Percentiles rank a stretch among this genome's conserved stretches.
These are phyloP conservation scores for Agrotis puta DNA, from an alignment of 2,888 invertebrate genomes.

Conservation along the genomic window DNA sequence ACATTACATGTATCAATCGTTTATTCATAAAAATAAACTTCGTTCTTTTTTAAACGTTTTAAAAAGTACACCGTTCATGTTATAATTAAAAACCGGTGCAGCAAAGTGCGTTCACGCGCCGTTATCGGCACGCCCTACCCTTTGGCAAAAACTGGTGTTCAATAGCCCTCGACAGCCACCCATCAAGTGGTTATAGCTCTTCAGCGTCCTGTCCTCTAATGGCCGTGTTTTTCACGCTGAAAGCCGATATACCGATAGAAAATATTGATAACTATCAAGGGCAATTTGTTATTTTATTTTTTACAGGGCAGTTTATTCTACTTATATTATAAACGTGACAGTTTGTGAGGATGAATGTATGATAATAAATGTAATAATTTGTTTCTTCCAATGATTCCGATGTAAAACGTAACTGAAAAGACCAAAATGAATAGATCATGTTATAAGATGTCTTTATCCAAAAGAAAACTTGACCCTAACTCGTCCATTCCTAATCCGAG, in stretches of 20 bases:
- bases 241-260: constrained; percentile 31
- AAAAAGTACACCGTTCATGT: constrained; percentile 11
- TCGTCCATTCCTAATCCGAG: constrained; percentile 46
- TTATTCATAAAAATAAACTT: background rate
- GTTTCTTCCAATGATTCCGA: too few species aligned
- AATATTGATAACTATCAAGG: constrained; percentile 47
- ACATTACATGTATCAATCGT: too few species aligned
- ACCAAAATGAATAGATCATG: constrained; percentile 21
- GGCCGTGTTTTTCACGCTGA: constrained; percentile 46
- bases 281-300: background rate
- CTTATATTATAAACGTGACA: too few species aligned
- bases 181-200: constrained; percentile 54
- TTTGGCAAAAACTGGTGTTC: constrained; percentile 59
- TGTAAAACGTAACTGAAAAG: constrained; percentile 5
- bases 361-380: too few species aligned
- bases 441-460: constrained; percentile 11
- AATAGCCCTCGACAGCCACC: constrained; percentile 55
- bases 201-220: constrained; percentile 48
- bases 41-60: background rate
- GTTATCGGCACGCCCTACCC: constrained; percentile 30
- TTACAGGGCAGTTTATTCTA: too few species aligned
- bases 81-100: constrained; percentile 36
- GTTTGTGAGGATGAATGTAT: too few species aligned
- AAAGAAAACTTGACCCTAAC: constrained; percentile 30
- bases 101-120: constrained; percentile 44